phyloP scores from a whole-genome alignment of 2,797 vertebrate species.

The Hypotaenidia okinawae region DNA sequence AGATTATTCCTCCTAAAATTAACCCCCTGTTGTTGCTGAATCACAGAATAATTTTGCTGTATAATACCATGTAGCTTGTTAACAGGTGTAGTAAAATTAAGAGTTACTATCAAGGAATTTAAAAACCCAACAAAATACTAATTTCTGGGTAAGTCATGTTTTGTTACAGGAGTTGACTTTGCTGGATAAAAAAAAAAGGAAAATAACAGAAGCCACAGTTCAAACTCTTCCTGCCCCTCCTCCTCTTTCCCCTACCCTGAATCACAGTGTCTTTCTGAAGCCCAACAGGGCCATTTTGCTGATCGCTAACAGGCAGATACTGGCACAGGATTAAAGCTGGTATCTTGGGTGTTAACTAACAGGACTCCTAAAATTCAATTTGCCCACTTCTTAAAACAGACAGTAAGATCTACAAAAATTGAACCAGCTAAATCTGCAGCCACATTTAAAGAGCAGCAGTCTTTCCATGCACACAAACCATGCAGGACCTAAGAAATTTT shows the following conservation, averaged over 20 bases:
- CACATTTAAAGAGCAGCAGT: neutral
- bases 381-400: neutral
- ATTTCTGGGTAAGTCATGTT: neutral
- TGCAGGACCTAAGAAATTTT: neutral
- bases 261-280: neutral
- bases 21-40: neutral
- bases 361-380: neutral
- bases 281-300: neutral
- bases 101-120: neutral
- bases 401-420: neutral
- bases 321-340: neutral
- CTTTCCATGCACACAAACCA: neutral
- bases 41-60: neutral
- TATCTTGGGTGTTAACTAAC: neutral
- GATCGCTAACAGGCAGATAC: neutral
- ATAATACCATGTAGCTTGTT: neutral
- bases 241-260: neutral
- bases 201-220: neutral
- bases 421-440: neutral
- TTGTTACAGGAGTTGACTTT: neutral
- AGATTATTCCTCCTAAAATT: neutral
- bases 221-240: neutral
- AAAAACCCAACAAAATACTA: neutral
- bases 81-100: neutral
- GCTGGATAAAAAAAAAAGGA: neutral